Evolutionary conservation across 2,888 invertebrate species (phyloP).

Genomic region (Geotrupes spiniger): DNA sequence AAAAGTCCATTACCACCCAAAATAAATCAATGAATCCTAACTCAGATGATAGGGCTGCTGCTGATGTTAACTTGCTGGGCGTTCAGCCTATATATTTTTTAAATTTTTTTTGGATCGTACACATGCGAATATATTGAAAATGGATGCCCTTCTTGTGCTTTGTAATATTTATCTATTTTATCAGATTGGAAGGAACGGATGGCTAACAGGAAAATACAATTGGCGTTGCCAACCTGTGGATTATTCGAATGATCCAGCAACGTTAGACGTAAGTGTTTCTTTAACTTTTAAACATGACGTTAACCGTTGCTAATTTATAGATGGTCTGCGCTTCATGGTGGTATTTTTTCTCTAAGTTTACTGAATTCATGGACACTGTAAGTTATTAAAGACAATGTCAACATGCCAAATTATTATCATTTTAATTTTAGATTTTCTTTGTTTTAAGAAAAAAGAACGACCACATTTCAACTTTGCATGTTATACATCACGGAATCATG

Average conservation of each 20-base stretch:
- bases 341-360: conserved; percentile 96
- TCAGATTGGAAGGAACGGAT: conserved; percentile 88
- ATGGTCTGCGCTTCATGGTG: conserved; percentile 94
- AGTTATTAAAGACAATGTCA: conserved; percentile 46
- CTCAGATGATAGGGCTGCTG: no score
- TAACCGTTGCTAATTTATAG: conserved; percentile 55
- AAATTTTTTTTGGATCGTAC: no score
- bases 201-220: conserved; percentile 94
- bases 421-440: conserved; percentile 79
- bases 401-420: conserved; percentile 4
- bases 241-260: conserved; percentile 87
- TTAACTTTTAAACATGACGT: conserved; percentile 12
- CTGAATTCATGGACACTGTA: conserved; percentile 94
- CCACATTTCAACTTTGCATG: conserved; percentile 90
- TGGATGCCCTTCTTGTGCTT: no score
- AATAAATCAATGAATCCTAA: no score
- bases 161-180: conserved; percentile 49
- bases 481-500: conserved; percentile 96
- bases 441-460: conserved; percentile 90
- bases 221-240: conserved; percentile 95
- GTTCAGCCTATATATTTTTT: no score
- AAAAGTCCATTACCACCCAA: no score
- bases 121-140: no score
- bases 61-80: no score
- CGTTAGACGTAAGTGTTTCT: conserved; percentile 77